A percentile compares a stretch with the other conserved stretches of the same genome.
phyloP scores from a whole-genome alignment of 2,888 invertebrate species.

The Poecilus cupreus region DNA sequence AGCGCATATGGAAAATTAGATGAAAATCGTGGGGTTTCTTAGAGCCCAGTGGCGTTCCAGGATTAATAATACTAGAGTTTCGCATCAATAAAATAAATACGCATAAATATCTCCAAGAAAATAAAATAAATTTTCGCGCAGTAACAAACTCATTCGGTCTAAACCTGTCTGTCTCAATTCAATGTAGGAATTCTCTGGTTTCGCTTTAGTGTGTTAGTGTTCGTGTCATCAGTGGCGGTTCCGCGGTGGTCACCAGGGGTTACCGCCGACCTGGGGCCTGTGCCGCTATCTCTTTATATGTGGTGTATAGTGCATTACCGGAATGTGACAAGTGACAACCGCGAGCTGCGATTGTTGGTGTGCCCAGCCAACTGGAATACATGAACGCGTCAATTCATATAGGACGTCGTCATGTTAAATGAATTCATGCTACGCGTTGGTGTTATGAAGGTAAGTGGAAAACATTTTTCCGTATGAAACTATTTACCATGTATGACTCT shows the following conservation, averaged over 20 bases:
- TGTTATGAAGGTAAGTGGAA: constrained; percentile 25
- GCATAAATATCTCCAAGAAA: no score
- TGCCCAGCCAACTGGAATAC: constrained; percentile 41
- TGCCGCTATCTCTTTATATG: neutral
- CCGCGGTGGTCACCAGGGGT: constrained; percentile 22
- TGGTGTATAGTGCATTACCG: constrained; percentile 46
- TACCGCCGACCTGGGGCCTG: constrained; percentile 7
- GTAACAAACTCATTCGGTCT: no score
- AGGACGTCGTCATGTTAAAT: constrained; percentile 3
- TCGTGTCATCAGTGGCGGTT: neutral
- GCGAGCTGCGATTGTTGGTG: constrained; percentile 53
- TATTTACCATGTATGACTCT: neutral
- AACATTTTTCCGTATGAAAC: neutral
- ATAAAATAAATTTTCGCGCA: no score
- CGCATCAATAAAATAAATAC: no score
- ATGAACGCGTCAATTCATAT: constrained; percentile 57
- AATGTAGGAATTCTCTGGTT: no score
- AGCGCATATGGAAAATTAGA: no score
- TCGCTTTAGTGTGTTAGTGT: no score
- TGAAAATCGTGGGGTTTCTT: no score
- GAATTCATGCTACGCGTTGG: neutral
- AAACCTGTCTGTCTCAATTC: no score
- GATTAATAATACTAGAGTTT: no score
- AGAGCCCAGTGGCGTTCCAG: no score
- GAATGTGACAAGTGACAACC: constrained; percentile 58